A percentile compares a stretch with the other conserved stretches of the same genome.
phyloP scores from a whole-genome alignment of 2,888 invertebrate species.

The Disparrhopalites patrizii region DNA sequence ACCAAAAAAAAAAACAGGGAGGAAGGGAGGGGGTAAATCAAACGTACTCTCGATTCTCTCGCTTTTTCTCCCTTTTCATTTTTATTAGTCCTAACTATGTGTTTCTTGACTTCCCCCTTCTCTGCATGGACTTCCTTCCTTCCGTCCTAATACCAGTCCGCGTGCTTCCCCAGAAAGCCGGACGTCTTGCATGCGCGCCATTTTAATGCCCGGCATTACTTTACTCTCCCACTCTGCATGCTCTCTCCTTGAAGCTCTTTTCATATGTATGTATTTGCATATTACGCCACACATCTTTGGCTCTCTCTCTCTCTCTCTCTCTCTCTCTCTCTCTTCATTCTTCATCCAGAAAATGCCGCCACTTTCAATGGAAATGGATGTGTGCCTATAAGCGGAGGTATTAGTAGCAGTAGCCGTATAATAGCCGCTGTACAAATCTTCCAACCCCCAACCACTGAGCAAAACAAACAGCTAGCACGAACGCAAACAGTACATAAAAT shows the following conservation, averaged over 20 bases:
- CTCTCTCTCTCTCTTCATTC: no score
- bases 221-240: no score
- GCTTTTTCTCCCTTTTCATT: background rate
- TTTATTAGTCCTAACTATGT: no score
- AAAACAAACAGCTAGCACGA: constrained; percentile 23
- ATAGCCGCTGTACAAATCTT: no score
- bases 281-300: no score
- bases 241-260: no score
- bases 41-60: background rate
- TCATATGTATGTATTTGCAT: no score
- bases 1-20: background rate
- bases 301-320: background rate
- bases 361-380: no score
- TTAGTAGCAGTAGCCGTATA: no score
- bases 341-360: no score
- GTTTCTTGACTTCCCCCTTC: background rate
- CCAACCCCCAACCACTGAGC: background rate
- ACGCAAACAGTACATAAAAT: constrained; percentile 15
- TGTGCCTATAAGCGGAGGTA: no score
- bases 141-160: constrained; percentile 8
- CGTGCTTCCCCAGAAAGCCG: constrained; percentile 1
- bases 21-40: background rate
- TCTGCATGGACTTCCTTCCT: constrained; percentile 18
- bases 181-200: constrained; percentile 15
- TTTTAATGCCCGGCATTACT: constrained; percentile 14